Evolutionary conservation across 2,797 vertebrate species (phyloP), one percentile per base, ranked within the genome.

Genomic region (Anabas testudineus): DNA sequence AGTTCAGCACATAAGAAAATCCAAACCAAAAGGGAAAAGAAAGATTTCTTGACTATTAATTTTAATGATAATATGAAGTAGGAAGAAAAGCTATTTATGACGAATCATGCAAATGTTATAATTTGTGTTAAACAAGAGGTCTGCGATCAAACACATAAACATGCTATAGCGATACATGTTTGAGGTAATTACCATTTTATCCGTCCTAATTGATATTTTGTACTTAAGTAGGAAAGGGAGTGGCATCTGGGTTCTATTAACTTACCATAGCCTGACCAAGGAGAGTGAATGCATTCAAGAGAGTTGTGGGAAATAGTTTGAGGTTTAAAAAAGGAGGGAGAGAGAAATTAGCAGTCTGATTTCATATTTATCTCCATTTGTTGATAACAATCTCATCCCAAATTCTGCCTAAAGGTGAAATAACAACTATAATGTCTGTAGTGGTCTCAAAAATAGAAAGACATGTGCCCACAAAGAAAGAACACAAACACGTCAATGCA

Each of bases 251-350:
- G 37, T 77, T 90, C 85, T 87, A 87, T 87, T 66, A 90, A 99
- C 97, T 99, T 97, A 99, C 97, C 98, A 99, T 97, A 86, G 97
- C 98, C 98, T 99, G 95, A 74, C 81, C 88, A 95, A 92, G 94
- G 85, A 94, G 93, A 93, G 79, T 89, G 97, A 94, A 86, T 92
- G 98, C 97, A 92, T 95, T 95, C 93, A 95, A 97, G 94, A 94
- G 92, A 98, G 96, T 90, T 91, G 95, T 90, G 93, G 90, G 76
- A 94, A 95, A 91, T 95, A 91, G 87, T 90, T 88, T 91, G 13
- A 66, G 91, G 89, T 93, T 92, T 84, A 90, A 80, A 84, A 90
- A 81, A 88, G 92, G 91, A 89, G 86, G 90, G 88, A 93, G 87
- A 93, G 81, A 92, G 76, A 90, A 80, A 90, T 92, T 88, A 92